Evolutionary conservation across 2,797 vertebrate genomes (phyloP), one percentile per base, ranked within the genome.

Genomic region (Sebastes dallii): DNA sequence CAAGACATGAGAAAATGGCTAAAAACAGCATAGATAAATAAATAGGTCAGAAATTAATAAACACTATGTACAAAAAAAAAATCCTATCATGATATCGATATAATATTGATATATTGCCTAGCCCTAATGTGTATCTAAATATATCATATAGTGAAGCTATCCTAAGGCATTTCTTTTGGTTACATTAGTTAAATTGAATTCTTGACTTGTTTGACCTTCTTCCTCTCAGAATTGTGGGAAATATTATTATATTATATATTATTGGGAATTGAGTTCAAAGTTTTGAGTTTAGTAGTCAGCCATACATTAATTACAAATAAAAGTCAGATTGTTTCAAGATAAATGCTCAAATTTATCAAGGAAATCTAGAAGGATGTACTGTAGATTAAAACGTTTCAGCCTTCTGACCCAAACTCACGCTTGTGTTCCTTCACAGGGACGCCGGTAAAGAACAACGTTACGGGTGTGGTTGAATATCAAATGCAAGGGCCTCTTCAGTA

Each of bases 401-500:
- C 42, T 6, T 32, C 2, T 3, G 0, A 20, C 46, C 27, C 30
- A 50, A 55, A 69, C 18, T 29, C 22, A 2, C 3, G 2, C 32
- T 73, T 10, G 2, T 72, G 5, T 75, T 25, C 6, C 10, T 25
- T 66, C n/a, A 24, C 91, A 99, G 98, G 98, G 81, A 96, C 91
- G 14, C 94, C 98, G 25, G 78, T 96, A 67, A 93, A 94, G 91
- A 98, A 92, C 82, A 94, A 97, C 60, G 93, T 96, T 0, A 95
- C 97, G 25, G 96, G 94, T 16, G 79, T 97, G 86, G 97, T 98
- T 80, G 97, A 98, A 86, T 99, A 97, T 87, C 91, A 73, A 4
- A 95, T 98, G 84, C 86, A 94, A 6, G 97, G 96, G 8, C 97
- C 97, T 76, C 92, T 97, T 74, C 97, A 97, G 91, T 99, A 98